Conservation (phyloP, 2,113 vertebrate species). For the Okapia johnstoni region DNA sequence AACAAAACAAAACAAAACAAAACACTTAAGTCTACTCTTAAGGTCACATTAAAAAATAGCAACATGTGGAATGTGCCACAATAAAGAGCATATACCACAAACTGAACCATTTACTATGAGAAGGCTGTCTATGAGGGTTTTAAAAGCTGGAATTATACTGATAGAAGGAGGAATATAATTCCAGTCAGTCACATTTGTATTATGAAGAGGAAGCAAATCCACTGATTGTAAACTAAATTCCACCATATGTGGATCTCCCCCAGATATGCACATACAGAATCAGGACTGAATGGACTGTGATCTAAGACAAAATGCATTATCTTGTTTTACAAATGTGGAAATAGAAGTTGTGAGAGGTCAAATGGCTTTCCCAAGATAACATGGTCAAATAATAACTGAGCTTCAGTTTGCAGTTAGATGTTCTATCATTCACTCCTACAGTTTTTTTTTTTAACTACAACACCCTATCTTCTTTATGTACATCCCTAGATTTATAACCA, state of each 20-base stretch:
- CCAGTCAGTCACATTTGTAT: not conserved
- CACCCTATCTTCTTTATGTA: not conserved
- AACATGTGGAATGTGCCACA: slow-evolving; percentile 22
- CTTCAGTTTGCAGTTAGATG: not conserved
- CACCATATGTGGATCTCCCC: not conserved
- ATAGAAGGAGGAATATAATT: not conserved
- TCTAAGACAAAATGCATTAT: not conserved
- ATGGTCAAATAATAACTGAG: not conserved
- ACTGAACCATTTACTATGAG: not conserved
- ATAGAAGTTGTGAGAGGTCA: not conserved
- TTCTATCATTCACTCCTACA: not conserved
- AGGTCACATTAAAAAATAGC: slow-evolving; percentile 28
- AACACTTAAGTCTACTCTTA: not conserved
- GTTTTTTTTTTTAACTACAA: not conserved
- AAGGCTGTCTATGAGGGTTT: not conserved
- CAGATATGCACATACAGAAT: not conserved
- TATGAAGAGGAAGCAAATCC: slow-evolving; percentile 20
- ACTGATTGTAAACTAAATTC: slow-evolving; percentile 21
- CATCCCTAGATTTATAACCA: not conserved
- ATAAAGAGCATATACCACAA: not conserved
- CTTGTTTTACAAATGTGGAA: slow-evolving; percentile 12
- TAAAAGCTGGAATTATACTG: slow-evolving; percentile 11
- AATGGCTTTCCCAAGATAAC: not conserved
- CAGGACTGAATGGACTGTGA: not conserved
- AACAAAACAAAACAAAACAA: not conserved